phyloP scores from a whole-genome alignment of 2,797 vertebrate genomes.

The Urocyon cinereoargenteus region DNA sequence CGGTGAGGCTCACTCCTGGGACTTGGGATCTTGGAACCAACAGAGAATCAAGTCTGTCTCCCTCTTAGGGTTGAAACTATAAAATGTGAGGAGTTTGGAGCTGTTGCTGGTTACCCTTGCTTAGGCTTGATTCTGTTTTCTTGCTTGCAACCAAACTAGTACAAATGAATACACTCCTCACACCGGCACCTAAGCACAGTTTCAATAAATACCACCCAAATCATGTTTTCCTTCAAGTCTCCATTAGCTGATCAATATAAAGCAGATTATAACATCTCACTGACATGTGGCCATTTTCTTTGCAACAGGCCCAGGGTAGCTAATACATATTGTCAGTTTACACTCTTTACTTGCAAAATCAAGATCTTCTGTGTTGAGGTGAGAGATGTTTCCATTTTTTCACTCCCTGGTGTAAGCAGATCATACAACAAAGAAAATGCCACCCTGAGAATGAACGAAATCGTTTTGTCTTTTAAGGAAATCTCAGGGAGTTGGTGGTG shows the following conservation, averaged over 20 bases:
- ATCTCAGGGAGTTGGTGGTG: background rate
- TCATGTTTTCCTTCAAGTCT: background rate
- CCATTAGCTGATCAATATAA: background rate
- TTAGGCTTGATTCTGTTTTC: background rate
- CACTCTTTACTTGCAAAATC: background rate
- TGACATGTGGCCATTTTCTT: background rate
- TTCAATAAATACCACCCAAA: background rate
- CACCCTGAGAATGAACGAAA: background rate
- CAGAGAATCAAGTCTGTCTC: background rate
- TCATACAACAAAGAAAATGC: background rate
- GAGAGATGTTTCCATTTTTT: background rate
- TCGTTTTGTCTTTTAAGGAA: background rate
- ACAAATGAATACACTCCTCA: background rate
- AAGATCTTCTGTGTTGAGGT: background rate
- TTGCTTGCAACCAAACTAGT: background rate
- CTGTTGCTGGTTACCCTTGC: background rate
- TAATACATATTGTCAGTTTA: background rate
- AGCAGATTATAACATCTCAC: background rate
- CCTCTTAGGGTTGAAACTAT: background rate
- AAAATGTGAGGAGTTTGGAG: background rate
- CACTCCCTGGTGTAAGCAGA: background rate
- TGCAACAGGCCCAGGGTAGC: background rate
- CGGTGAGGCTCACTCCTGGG: background rate
- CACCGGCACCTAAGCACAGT: background rate
- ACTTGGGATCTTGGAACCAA: background rate